A percentile compares a stretch with the other conserved stretches of the same genome.
These are phyloP conservation scores for Hypercompe scribonia DNA, from an alignment of 2,888 invertebrate genomes.

Conservation along the genomic window DNA sequence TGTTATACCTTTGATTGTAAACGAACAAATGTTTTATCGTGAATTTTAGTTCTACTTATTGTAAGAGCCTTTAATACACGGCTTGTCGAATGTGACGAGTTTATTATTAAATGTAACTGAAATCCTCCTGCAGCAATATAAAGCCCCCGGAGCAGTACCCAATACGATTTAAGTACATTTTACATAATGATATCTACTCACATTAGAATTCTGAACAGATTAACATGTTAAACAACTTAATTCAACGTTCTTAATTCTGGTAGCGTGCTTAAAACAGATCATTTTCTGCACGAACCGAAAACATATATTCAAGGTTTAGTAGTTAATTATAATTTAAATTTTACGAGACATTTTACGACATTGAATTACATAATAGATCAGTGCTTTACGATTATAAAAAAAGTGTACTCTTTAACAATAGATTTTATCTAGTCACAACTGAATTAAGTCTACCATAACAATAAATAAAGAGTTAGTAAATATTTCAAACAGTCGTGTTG, in stretches of 20 bases:
- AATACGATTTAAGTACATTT: background rate
- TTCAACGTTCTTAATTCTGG: conserved; percentile 14
- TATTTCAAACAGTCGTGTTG: conserved; percentile 32
- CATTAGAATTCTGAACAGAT: background rate
- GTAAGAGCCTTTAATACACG: background rate
- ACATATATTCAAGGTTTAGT: conserved; percentile 1
- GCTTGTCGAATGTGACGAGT: background rate
- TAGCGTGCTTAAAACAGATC: conserved; percentile 14
- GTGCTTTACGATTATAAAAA: background rate
- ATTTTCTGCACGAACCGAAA: conserved; percentile 12
- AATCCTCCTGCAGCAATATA: background rate
- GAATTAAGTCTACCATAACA: conserved; percentile 22
- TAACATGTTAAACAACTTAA: conserved; percentile 9
- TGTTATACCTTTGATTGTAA: background rate
- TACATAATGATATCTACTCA: background rate
- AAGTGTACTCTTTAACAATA: conserved; percentile 1
- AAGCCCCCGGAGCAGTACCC: background rate
- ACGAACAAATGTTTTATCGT: background rate
- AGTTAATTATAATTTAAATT: background rate
- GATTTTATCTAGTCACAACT: conserved; percentile 8
- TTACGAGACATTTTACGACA: background rate
- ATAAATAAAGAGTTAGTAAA: conserved; percentile 29
- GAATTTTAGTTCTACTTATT: background rate
- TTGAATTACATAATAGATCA: too few relatives aligned
- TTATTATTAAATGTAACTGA: background rate